Conservation (phyloP, 1,140 invertebrate genomes). For the Cardiocondyla obscurior region DNA sequence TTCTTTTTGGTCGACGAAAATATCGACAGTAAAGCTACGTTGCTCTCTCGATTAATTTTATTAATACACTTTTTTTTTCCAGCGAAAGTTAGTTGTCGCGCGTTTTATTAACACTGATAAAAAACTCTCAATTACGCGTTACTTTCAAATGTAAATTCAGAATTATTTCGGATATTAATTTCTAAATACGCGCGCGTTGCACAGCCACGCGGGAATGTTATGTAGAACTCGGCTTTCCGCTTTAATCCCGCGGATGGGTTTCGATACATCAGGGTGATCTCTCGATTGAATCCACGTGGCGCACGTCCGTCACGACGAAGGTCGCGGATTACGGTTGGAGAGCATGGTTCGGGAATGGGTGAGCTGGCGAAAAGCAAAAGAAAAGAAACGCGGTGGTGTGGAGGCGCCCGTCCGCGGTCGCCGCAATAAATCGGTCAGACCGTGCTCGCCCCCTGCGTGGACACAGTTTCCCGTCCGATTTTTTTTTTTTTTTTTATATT, state of each 20-base stretch:
- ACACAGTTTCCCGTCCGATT: conserved; percentile 66
- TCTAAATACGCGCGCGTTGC: neutral
- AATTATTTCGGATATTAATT: neutral
- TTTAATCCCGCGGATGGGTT: conserved; percentile 38
- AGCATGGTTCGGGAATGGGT: conserved; percentile 17
- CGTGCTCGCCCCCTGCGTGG: conserved; percentile 39
- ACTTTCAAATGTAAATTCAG: neutral
- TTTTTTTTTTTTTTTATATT: conserved; percentile 32
- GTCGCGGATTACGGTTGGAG: conserved; percentile 67
- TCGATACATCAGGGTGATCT: conserved; percentile 29
- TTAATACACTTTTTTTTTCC: neutral
- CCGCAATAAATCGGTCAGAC: conserved; percentile 72
- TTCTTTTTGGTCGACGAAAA: neutral
- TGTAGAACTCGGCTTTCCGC: neutral
- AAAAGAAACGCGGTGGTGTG: conserved; percentile 59
- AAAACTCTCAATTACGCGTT: neutral
- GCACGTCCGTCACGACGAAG: conserved; percentile 62
- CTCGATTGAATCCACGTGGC: conserved; percentile 59
- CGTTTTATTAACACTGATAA: neutral
- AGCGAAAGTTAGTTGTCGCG: neutral
- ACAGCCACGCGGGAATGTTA: neutral
- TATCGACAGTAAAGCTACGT: neutral
- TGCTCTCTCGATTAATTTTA: neutral
- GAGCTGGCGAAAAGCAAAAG: conserved; percentile 55
- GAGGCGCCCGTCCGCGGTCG: conserved; percentile 52